Evolutionary conservation across 1,140 invertebrate species (phyloP).

Genomic region (Caenorhabditis tropicalis): DNA sequence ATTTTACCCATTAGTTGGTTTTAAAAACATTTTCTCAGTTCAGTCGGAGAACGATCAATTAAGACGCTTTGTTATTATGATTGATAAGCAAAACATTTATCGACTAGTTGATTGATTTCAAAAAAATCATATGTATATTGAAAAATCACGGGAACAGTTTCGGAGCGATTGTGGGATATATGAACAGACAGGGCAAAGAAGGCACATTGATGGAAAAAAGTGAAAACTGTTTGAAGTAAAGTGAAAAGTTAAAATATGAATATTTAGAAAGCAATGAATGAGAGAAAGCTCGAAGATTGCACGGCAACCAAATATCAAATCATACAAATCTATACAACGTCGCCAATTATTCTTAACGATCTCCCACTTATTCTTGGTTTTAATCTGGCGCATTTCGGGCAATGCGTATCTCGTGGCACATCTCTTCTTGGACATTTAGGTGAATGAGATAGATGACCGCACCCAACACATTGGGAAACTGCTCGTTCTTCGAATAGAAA

Average conservation of each 20-base stretch:
- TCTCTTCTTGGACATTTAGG: slow-evolving; percentile 30
- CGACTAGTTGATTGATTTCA: too few species aligned
- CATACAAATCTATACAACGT: background rate
- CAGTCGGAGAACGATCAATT: too few species aligned
- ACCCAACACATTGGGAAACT: background rate
- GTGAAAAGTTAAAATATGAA: background rate
- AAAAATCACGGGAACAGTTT: background rate
- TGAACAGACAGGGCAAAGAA: background rate
- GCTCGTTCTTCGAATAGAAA: slow-evolving; percentile 30
- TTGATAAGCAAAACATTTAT: background rate
- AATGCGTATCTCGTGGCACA: slow-evolving; percentile 2
- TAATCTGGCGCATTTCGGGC: slow-evolving; percentile 12
- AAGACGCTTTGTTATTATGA: too few species aligned
- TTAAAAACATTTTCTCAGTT: too few species aligned
- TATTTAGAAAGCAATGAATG: background rate
- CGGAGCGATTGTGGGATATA: background rate
- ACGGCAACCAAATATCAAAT: background rate
- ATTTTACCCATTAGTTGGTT: too few species aligned
- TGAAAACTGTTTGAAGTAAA: background rate
- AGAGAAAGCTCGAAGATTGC: background rate
- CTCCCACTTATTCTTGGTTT: background rate
- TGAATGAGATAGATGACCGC: slow-evolving; percentile 6
- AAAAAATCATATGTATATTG: background rate
- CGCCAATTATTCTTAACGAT: slow-evolving; percentile 18
- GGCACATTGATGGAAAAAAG: background rate